Base-by-base conservation (phyloP, 2,797 vertebrate species). In the Sylvia borin region DNA sequence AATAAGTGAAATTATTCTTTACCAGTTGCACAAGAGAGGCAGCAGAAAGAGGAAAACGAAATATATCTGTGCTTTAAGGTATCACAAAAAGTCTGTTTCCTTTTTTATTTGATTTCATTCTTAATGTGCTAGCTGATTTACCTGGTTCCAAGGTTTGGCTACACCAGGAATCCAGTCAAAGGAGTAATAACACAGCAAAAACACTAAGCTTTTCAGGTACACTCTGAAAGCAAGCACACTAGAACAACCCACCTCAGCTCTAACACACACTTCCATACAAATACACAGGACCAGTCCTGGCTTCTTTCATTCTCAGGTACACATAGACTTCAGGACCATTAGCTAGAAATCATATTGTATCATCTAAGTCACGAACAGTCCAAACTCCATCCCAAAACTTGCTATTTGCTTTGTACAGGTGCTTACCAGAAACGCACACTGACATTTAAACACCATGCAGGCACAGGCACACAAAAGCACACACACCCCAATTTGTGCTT, bases 211-310 rank as follows among this genome's bases (percentile, higher is more conserved):
- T 68, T 58, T 72, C 71, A 90, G 50, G 58, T 72, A 68, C n/a
- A 51, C 55, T 82, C 84, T 82, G 89, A 94, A 96, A 82, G 60
- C 65, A 96, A 96, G 78, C 58, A 24, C 40, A 9, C 32, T 47
- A 36, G 48, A 29, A 66, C 57, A 92, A 62, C 15, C 45, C 22
- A 50, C 11, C n/a, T 57, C 29, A 26, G 10, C 42, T 79, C 5
- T 40, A 45, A 54, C 7, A 57, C 8, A 32, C 16, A 29, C 18
- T n/a, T 15, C 40, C 6, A 58, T 17, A 77, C 15, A 64, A 54
- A 68, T 9, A 61, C 20, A 77, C 21, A 43, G 4, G 8, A 27
- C 25, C 58, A 83, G 15, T 55, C 40, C 57, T 36, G 36, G 20
- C 57, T 36, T 62, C 34, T 58, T 55, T 79, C 31, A 38, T n/a